Evolutionary conservation across 2,888 invertebrate species (phyloP), one percentile per base, ranked within the genome.

Genomic region (Rhagonycha fulva): DNA sequence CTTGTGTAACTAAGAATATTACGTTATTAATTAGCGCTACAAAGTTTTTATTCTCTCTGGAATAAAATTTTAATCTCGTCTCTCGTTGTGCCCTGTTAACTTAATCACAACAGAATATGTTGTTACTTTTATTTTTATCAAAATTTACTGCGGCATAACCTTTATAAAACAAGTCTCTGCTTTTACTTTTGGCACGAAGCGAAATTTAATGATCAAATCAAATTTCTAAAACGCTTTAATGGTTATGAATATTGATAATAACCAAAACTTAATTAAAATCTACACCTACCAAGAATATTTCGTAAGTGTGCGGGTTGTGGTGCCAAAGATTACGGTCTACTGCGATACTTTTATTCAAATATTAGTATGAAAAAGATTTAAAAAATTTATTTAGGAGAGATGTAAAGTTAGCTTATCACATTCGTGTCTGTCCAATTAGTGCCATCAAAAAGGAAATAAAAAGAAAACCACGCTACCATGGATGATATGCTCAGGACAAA

Each of bases 41-140:
- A 66, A 71, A 71, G 71, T 71, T 71, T 71, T 71, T 71, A 71
- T 71, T 71, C 66, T 71, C 71, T n/a, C 66, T 47, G 66, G 71
- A 47, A 71, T 71, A 71, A 71, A 71, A 71, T 71, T 71, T 71
- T 71, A 71, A 62, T 71, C 71, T 66, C 71, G 71, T 47, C 60
- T 63, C 71, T 71, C 24, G 71, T 66, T 62, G 71, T 47, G 23
- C 71, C 47, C 66, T 32, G 71, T 47, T 62, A 62, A 71, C 61
- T 70, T 71, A 71, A 71, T 71, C 71, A 63, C 14, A 63, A 62
- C 60, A 14, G 71, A 63, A 71, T 71, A 71, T 47, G 47, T n/a
- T 47, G 47, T 71, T 71, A 63, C 71, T 62, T 70, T 70, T 70
- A 71, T 63, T 63, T 71, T 32, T 71, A 63, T 30, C 19, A 63